Conservation (phyloP, 1,140 invertebrate genomes). For the Drosophila albomicans region DNA sequence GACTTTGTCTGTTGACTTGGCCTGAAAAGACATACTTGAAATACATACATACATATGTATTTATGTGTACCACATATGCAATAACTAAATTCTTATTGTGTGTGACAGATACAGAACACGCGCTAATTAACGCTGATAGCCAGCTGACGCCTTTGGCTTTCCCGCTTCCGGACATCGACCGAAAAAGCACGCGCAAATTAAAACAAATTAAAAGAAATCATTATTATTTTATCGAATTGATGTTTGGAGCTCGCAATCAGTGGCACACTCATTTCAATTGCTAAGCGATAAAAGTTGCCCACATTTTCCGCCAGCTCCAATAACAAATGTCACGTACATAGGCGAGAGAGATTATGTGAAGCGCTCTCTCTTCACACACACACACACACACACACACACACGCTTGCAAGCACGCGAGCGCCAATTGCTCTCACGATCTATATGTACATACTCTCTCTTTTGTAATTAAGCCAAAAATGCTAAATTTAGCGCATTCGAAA, state of each 20-base stretch:
- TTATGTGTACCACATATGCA: background rate
- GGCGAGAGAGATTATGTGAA: background rate
- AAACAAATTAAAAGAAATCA: conserved; percentile 62
- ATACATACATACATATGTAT: conserved; percentile 9
- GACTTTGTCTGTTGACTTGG: conserved; percentile 10
- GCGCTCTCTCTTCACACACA: background rate
- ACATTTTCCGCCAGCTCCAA: background rate
- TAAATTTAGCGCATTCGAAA: conserved; percentile 68
- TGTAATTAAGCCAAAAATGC: conserved; percentile 50
- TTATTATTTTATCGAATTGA: conserved; percentile 79
- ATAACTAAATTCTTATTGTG: background rate
- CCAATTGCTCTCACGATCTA: conserved; percentile 9
- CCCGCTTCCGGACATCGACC: conserved; percentile 21
- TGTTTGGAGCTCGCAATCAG: conserved; percentile 44
- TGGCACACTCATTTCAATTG: conserved; percentile 18
- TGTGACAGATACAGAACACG: conserved; percentile 25
- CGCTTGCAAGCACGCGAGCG: background rate
- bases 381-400: background rate
- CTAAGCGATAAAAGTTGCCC: conserved; percentile 26
- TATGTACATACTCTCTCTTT: conserved; percentile 19
- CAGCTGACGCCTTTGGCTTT: conserved; percentile 8
- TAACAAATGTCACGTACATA: conserved; percentile 15
- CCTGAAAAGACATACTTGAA: conserved; percentile 3
- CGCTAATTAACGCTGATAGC: conserved; percentile 48
- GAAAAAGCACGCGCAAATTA: conserved; percentile 41